phyloP scores from a whole-genome alignment of 2,113 vertebrate genomes.

The Syrrhaptes paradoxus region DNA sequence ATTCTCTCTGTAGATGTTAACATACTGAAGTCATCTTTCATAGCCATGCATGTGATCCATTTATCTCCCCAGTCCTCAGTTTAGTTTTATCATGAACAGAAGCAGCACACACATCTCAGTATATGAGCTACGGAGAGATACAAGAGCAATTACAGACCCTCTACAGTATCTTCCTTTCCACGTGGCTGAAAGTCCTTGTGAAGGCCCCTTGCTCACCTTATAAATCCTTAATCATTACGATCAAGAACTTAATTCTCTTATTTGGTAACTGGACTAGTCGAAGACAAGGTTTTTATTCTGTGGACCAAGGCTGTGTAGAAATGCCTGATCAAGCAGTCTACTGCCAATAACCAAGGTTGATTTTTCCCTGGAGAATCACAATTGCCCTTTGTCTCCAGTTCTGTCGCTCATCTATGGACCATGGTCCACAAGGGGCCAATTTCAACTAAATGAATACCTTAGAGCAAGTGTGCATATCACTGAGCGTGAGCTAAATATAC shows the following conservation, averaged over 20 bases:
- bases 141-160: neutral
- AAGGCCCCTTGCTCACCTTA: neutral
- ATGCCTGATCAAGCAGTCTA: constrained; percentile 10
- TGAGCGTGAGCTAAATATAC: neutral
- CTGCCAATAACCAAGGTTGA: constrained; percentile 40
- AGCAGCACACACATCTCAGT: neutral
- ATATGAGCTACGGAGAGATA: neutral
- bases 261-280: neutral
- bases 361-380: constrained; percentile 35
- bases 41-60: neutral
- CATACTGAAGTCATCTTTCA: neutral
- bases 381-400: constrained; percentile 24
- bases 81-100: neutral
- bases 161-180: neutral
- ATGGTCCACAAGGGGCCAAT: constrained; percentile 44
- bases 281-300: neutral
- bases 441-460: constrained; percentile 7
- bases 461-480: neutral
- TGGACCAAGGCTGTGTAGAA: neutral
- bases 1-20: neutral
- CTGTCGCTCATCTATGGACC: constrained; percentile 2
- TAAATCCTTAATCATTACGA: neutral
- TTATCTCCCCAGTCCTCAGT: neutral
- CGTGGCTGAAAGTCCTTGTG: neutral
- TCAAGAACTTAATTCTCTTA: neutral